phyloP scores from a whole-genome alignment of 1,140 invertebrate genomes.

The Globodera rostochiensis region DNA sequence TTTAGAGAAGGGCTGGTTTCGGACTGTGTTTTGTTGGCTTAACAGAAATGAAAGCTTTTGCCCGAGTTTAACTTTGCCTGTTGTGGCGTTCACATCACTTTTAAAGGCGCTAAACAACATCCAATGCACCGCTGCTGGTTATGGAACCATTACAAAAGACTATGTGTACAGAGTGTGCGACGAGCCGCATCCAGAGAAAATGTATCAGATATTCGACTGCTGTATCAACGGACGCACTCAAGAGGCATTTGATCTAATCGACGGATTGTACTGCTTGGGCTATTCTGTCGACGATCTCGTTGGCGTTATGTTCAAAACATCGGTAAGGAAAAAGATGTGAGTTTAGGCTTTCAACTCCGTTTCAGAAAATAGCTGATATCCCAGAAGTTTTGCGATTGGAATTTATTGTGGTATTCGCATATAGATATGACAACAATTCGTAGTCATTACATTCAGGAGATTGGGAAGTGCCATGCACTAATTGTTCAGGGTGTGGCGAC shows the following conservation, averaged over 20 bases:
- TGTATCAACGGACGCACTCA: constrained; percentile 73
- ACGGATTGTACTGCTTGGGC: constrained; percentile 40
- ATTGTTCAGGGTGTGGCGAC: constrained; percentile 36
- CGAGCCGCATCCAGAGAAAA: constrained; percentile 91
- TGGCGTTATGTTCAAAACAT: constrained; percentile 34
- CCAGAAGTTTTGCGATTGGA: constrained; percentile 39
- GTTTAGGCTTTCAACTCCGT: background rate
- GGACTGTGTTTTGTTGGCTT: no score
- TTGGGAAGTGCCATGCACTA: constrained; percentile 42
- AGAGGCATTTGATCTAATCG: constrained; percentile 40
- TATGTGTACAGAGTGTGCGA: constrained; percentile 99
- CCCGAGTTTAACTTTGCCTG: no score
- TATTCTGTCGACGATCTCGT: constrained; percentile 43
- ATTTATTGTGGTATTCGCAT: constrained; percentile 36
- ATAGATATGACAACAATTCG: background rate
- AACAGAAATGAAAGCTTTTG: no score
- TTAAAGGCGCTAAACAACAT: constrained; percentile 87
- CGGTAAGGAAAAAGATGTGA: constrained; percentile 1
- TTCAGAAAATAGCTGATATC: constrained; percentile 32
- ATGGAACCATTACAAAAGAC: constrained; percentile 83
- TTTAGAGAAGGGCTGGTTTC: no score
- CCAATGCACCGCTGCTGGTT: constrained; percentile 93
- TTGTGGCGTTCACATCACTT: background rate
- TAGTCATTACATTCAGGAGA: constrained; percentile 25
- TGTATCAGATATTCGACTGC: constrained; percentile 86